Evolutionary conservation across 2,113 vertebrate genomes (phyloP).

Genomic region (Turdus rufiventris): DNA sequence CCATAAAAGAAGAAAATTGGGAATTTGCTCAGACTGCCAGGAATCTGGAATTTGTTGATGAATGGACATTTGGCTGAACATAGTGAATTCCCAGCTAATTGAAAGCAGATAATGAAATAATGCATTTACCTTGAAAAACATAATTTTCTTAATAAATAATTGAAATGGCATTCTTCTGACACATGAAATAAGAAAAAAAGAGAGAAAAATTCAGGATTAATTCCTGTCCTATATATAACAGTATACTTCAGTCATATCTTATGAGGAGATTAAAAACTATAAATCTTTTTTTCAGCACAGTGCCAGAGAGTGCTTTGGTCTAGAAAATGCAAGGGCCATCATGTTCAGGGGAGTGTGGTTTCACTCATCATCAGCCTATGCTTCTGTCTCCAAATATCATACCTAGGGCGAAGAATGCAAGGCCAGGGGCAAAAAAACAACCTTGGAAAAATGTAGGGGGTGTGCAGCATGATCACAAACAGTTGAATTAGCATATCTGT

Average conservation of each 20-base stretch:
- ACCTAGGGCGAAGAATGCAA: not conserved
- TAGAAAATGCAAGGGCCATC: constrained; percentile 14
- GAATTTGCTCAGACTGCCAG: constrained; percentile 76
- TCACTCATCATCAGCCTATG: not conserved
- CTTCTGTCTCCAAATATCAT: not conserved
- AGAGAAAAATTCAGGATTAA: constrained; percentile 69
- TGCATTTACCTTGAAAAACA: constrained; percentile 78
- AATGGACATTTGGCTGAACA: constrained; percentile 77
- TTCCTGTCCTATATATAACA: constrained; percentile 71
- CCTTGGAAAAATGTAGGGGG: not conserved
- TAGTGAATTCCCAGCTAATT: constrained; percentile 79
- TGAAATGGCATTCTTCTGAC: constrained; percentile 70
- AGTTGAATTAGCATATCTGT: not conserved
- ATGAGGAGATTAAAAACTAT: constrained; percentile 68
- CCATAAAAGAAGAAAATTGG: constrained; percentile 72
- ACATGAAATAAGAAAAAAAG: constrained; percentile 62
- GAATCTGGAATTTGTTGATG: constrained; percentile 80
- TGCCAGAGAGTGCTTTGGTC: constrained; percentile 31
- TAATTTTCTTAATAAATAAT: constrained; percentile 78
- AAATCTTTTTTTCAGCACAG: constrained; percentile 58
- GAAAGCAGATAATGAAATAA: constrained; percentile 80
- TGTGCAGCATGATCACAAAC: not conserved
- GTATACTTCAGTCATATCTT: constrained; percentile 56
- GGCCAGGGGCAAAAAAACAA: not conserved
- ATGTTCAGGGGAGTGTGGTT: not conserved